A percentile compares a stretch with the other conserved stretches of the same genome.
phyloP scores from a whole-genome alignment of 2,113 vertebrate species.

The Cheilinus undulatus region DNA sequence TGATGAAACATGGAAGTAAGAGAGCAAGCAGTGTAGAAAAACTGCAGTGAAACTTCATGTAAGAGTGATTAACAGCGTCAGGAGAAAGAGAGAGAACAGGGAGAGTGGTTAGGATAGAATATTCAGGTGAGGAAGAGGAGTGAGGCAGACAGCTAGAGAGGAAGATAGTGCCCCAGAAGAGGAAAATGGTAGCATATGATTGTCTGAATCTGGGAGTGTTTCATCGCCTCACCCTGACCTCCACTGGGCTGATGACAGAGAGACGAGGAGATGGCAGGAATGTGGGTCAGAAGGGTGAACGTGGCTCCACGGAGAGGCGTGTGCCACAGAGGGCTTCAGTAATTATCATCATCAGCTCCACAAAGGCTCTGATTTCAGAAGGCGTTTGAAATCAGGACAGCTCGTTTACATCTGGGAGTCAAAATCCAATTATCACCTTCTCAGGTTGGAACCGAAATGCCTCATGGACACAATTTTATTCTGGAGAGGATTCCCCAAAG shows the following conservation, averaged over 20 bases:
- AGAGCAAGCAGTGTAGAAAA: not conserved
- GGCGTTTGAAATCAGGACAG: conserved; percentile 29
- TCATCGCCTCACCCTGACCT: not conserved
- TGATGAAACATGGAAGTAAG: conserved; percentile 43
- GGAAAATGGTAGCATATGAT: conserved; percentile 38
- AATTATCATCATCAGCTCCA: conserved; percentile 37
- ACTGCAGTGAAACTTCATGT: conserved; percentile 10
- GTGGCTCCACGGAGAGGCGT: not conserved
- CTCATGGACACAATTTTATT: not conserved
- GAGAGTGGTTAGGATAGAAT: not conserved
- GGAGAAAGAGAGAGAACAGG: not conserved
- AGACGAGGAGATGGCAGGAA: not conserved
- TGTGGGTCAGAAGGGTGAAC: not conserved
- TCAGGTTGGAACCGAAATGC: not conserved
- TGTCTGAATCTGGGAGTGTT: conserved; percentile 20
- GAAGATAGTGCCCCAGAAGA: conserved; percentile 22
- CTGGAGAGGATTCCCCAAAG: not conserved
- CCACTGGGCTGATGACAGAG: no score
- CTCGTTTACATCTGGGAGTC: conserved; percentile 13
- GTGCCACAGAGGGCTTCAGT: conserved; percentile 18
- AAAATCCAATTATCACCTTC: conserved; percentile 38
- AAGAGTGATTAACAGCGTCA: conserved; percentile 11
- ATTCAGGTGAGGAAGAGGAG: conserved; percentile 30
- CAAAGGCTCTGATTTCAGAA: conserved; percentile 21
- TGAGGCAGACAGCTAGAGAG: conserved; percentile 34